Percentiles rank a stretch among this genome's conserved stretches.
These are phyloP conservation scores for Hydropsyche betteni DNA, from an alignment of 2,888 invertebrate genomes.

Conservation along the genomic window DNA sequence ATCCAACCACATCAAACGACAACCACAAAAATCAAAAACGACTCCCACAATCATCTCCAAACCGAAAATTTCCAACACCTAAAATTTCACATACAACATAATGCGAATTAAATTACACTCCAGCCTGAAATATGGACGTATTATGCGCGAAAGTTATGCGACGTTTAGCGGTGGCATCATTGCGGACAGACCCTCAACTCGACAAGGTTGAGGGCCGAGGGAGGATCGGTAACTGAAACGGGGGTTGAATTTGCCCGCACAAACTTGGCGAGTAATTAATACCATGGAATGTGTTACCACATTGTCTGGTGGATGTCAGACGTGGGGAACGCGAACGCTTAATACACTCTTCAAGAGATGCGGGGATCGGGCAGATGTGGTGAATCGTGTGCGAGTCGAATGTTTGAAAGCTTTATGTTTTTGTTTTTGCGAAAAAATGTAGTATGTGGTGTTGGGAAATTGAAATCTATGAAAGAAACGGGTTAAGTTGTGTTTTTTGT, in stretches of 20 bases:
- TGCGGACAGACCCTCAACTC: constrained; percentile 9
- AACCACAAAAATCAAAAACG: too few species aligned
- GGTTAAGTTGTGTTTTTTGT: too few species aligned
- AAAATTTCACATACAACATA: not conserved
- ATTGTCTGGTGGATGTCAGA: constrained; percentile 42
- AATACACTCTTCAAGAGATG: constrained; percentile 38
- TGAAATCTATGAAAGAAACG: too few species aligned
- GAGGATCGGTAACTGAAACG: not conserved
- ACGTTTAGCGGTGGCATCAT: constrained; percentile 10
- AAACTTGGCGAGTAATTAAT: constrained; percentile 42
- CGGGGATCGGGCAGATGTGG: not conserved
- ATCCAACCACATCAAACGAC: too few species aligned
- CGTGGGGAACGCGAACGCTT: constrained; percentile 20
- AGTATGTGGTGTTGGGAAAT: too few species aligned
- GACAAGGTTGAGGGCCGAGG: not conserved
- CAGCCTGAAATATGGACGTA: too few species aligned
- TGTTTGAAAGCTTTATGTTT: too few species aligned
- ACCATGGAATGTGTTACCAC: constrained; percentile 45
- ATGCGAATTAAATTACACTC: not conserved
- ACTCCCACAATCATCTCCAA: too few species aligned
- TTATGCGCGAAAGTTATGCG: constrained; percentile 2
- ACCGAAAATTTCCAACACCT: too few species aligned
- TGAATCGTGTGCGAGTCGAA: too few species aligned
- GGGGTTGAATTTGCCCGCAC: constrained; percentile 33
- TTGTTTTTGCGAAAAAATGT: too few species aligned